Evolutionary conservation across 2,113 vertebrate genomes (phyloP), one percentile per base, ranked within the genome.

Genomic region (Eulemur macaco): DNA sequence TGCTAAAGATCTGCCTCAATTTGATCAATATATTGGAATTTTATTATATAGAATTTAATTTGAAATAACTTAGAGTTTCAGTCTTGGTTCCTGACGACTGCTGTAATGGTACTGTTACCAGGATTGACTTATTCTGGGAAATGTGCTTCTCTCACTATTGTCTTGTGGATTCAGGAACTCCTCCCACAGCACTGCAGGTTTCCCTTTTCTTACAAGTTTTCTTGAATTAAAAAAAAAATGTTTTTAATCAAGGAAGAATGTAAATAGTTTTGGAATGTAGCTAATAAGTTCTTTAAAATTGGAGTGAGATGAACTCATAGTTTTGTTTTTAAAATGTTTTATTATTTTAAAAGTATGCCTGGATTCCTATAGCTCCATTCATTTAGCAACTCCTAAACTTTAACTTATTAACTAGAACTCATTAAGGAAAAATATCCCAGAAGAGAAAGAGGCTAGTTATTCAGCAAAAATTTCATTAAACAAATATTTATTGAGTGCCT

Each of bases 391-490:
- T 96, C 34, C 29, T 78, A 45, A 60, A 91, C 25, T 93, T 95
- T 87, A 81, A 88, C 12, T 77, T 93, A 63, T 29, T 96, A 93
- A 89, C n/a, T 88, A 58, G 74, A 91, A 58, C 20, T 96, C 52
- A 77, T 71, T 80, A 78, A 93, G 89, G 47, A 64, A 93, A 93
- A 91, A 56, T 47, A 52, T 54, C 25, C 58, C 68, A 23, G 45
- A 95, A 91, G 63, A 80, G 42, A 71, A 60, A 77, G n/a, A 56
- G 42, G 91, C n/a, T 94, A 63, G 47, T 88, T 85, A 83, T 64
- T 94, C 18, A 88, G 52, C 54, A 80, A 37, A 12, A 91, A 20
- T 91, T 85, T 96, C 31, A 78, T 60, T 76, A 42, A 91, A 66
- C 73, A 93, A 60, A 45, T 85, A 88, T 88, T 95, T 90, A 86